Base-by-base conservation (phyloP, 2,888 invertebrate species). In the Synanthedon tipuliformis region DNA sequence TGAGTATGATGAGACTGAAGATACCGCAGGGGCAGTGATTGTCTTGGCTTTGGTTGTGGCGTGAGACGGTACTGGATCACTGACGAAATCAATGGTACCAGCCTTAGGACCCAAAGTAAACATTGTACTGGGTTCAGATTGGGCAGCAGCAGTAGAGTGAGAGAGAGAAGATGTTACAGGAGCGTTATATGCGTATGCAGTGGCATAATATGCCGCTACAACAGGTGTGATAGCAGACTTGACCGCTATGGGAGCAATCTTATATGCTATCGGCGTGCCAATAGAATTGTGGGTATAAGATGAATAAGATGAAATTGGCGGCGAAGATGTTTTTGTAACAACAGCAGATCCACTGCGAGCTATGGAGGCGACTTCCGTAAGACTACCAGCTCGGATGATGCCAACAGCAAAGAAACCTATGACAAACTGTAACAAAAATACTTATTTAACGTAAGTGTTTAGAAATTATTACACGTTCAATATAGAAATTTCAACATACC, bases 341-440 rank as follows among this genome's bases (percentile, higher is more conserved):
- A 63, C 60, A 40, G 75, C 63, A 40, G 81, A 72, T 75, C 60
- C 61, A 59, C 72, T 70, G 50, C 55, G 56, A 12, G 57, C 56
- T 4, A 58, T 57, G 10, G 68, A 62, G 13, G 66, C 63, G 12
- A 62, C 58, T 50, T 63, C 34, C 18, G 51, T 62, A 34, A 87
- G 59, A 53, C 73, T 56, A 50, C 89, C 89, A 56, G 88, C 89
- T 61, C 73, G 77, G 59, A 78, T 82, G 40, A 74, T 72, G 45
- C 85, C 83, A 67, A 88, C 69, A 56, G 75, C 61, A 56, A 85
- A 72, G 61, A 74, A 78, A 55, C 89, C 64, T 40, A 82, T 65
- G 58, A 88, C 64, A 56, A 84, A 65, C 82, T 56, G 52, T 3
- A 55, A 41, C 40, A 41, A 50, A 7, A 34, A 34, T 10, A 34